phyloP scores from a whole-genome alignment of 1,140 invertebrate genomes.

The Drosophila bifasciata region DNA sequence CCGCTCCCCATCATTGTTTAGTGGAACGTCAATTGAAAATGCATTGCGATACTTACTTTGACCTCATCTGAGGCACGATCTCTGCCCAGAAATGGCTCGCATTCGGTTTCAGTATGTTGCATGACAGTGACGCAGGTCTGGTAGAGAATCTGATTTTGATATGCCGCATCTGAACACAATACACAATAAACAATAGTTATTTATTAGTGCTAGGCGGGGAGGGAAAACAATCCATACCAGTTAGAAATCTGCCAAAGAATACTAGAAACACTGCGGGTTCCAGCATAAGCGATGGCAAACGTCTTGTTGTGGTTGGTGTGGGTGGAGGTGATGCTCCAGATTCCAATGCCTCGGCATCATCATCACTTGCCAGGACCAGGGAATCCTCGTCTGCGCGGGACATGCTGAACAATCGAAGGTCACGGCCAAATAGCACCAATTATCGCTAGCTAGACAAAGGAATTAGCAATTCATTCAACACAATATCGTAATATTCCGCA shows the following conservation, averaged over 20 bases:
- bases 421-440: slow-evolving; percentile 22
- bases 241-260: slow-evolving; percentile 70
- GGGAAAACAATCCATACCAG: slow-evolving; percentile 44
- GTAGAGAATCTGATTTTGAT: slow-evolving; percentile 80
- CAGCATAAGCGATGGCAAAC: slow-evolving; percentile 49
- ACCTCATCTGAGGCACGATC: slow-evolving; percentile 66
- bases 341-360: slow-evolving; percentile 22
- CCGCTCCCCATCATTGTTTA: not conserved
- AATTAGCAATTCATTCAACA: slow-evolving; percentile 65
- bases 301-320: slow-evolving; percentile 3
- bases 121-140: slow-evolving; percentile 71
- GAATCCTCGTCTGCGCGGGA: slow-evolving; percentile 12
- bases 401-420: slow-evolving; percentile 20
- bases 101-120: slow-evolving; percentile 66
- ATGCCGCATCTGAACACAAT: not conserved
- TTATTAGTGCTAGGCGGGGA: not conserved
- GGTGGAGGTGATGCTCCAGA: not conserved
- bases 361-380: slow-evolving; percentile 13
- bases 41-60: slow-evolving; percentile 49
- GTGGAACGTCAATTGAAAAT: slow-evolving; percentile 11
- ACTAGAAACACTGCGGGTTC: slow-evolving; percentile 78
- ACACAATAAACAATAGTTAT: too few species aligned
- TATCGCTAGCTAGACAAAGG: slow-evolving; percentile 54
- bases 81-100: slow-evolving; percentile 70
- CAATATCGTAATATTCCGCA: slow-evolving; percentile 18